These are phyloP conservation scores for Penaeus monodon DNA, from an alignment of 2,888 invertebrate genomes.

Conservation along the genomic window DNA sequence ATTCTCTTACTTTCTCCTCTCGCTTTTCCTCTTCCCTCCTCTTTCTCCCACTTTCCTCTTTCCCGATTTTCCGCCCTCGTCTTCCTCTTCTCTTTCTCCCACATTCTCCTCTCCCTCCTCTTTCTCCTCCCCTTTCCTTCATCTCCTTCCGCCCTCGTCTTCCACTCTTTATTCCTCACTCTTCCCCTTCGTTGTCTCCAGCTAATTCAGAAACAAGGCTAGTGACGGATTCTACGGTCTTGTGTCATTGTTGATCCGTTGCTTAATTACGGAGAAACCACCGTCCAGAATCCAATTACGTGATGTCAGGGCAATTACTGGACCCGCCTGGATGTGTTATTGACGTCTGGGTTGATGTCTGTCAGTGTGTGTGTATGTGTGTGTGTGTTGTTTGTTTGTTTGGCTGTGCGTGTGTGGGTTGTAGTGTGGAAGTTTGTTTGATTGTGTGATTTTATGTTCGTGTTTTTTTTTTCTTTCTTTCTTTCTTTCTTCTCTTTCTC, in stretches of 20 bases:
- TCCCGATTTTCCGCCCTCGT: neutral
- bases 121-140: neutral
- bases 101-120: neutral
- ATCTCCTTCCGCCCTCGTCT: neutral
- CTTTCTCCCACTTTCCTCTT: neutral
- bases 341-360: conserved; percentile 8
- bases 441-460: no score
- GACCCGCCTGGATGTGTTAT: neutral
- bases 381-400: neutral
- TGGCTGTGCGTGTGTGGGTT: neutral
- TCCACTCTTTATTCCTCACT: neutral
- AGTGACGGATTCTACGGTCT: neutral
- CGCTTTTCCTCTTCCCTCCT: neutral
- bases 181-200: neutral
- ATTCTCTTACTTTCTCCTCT: neutral
- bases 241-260: conserved; percentile 10
- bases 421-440: neutral
- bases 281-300: conserved; percentile 24
- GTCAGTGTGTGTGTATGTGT: neutral
- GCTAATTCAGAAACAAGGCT: neutral
- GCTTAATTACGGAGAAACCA: conserved; percentile 18
- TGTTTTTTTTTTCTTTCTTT: no score
- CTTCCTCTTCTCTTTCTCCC: neutral
- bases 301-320: conserved; percentile 9
- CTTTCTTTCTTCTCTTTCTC: no score